Conservation (phyloP, 53 echinoderm and acorn worm genomes). For the Paelopatides confundens region DNA sequence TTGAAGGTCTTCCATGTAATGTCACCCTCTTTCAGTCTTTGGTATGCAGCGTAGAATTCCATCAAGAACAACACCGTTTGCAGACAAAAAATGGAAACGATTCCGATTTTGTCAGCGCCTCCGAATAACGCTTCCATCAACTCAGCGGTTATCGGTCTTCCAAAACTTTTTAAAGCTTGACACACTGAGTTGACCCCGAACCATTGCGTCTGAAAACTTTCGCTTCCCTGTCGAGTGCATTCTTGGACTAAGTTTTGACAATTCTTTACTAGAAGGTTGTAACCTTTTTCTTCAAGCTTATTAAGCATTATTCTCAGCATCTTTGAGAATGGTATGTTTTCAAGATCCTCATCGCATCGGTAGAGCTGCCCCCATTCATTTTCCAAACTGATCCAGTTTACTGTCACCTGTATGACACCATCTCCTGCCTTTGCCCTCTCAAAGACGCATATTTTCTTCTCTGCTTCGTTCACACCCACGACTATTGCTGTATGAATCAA, state of each 20-base stretch:
- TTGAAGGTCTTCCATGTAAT: constrained; percentile 5
- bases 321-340: not conserved
- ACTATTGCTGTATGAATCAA: constrained; percentile 1
- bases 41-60: not conserved
- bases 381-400: not conserved
- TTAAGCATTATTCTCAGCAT: constrained; percentile 6
- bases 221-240: not conserved
- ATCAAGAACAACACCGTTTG: not conserved
- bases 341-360: constrained; percentile 7
- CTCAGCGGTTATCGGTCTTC: not conserved
- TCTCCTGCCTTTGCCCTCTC: not conserved
- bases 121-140: not conserved
- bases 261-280: not conserved
- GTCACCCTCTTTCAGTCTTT: not conserved
- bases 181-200: not conserved
- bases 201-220: constrained; percentile 5
- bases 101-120: not conserved
- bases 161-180: constrained; percentile 13
- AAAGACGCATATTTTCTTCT: not conserved
- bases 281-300: constrained; percentile 1
- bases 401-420: not conserved
- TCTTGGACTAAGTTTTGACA: constrained; percentile 1
- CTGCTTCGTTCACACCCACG: not conserved
- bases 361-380: constrained; percentile 1
- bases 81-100: not conserved